Conservation (phyloP, 2,797 vertebrate genomes). For the Tauraco hartlaubi region DNA sequence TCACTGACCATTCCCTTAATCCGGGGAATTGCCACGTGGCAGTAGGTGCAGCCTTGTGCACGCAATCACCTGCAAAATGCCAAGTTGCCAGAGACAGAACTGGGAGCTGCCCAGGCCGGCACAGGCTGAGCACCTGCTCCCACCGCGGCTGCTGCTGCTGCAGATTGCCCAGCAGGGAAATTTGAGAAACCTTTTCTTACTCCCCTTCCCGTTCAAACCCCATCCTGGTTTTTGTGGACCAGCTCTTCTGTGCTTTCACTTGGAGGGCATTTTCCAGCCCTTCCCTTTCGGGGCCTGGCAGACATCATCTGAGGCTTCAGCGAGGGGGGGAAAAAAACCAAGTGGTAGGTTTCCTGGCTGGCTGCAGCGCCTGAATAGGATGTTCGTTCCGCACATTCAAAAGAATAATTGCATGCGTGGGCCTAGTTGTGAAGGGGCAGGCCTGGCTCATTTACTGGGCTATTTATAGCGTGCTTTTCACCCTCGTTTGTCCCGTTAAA, state of each 20-base stretch:
- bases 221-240: not conserved
- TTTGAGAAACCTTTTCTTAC: not conserved
- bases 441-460: constrained; percentile 40
- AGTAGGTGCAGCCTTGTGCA: not conserved
- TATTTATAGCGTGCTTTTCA: constrained; percentile 64
- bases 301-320: not conserved
- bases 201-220: not conserved
- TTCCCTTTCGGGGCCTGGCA: not conserved
- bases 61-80: fast-evolving
- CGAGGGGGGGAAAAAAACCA: not conserved
- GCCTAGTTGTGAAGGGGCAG: constrained; percentile 31
- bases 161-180: not conserved
- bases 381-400: constrained; percentile 3
- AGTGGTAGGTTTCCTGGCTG: constrained; percentile 42
- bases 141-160: not conserved
- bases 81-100: not conserved
- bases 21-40: not conserved
- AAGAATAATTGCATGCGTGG: constrained; percentile 59
- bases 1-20: not conserved
- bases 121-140: not conserved
- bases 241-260: not conserved
- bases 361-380: constrained; percentile 32
- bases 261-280: not conserved
- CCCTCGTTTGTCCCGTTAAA: constrained; percentile 36
- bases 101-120: not conserved